Percentiles rank a stretch among this genome's conserved stretches.
phyloP scores from a whole-genome alignment of 2,113 vertebrate genomes.

The Pollimyrus isidori region DNA sequence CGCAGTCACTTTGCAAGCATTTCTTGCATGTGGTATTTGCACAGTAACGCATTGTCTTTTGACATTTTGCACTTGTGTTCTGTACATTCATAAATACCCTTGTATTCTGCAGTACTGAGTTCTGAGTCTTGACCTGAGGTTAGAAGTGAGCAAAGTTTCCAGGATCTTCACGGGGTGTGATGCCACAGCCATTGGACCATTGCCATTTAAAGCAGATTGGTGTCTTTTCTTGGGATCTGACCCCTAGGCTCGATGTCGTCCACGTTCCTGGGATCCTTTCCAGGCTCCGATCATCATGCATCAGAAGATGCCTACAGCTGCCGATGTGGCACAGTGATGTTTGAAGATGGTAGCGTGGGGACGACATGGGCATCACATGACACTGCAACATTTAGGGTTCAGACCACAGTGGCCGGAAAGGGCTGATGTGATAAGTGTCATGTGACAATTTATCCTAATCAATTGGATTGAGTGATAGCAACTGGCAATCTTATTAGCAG shows the following conservation, averaged over 20 bases:
- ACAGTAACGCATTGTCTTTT: not conserved
- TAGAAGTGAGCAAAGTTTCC: not conserved
- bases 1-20: not conserved
- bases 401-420: not conserved
- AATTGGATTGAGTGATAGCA: not conserved
- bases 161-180: not conserved
- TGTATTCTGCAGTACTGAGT: not conserved
- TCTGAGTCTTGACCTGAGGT: not conserved
- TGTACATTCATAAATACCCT: not conserved
- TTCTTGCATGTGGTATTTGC: not conserved
- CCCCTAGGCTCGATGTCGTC: not conserved
- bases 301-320: not conserved
- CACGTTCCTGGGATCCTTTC: not conserved
- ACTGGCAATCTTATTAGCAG: not conserved
- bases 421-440: not conserved
- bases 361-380: not conserved
- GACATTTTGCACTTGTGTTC: not conserved
- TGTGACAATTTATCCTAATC: not conserved
- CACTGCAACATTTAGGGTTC: not conserved
- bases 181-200: not conserved
- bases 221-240: not conserved
- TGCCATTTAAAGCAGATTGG: not conserved
- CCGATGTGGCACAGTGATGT: not conserved
- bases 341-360: not conserved
- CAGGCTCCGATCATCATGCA: not conserved